Base-by-base conservation (phyloP, 1,140 invertebrate genomes). In the Galleria mellonella region DNA sequence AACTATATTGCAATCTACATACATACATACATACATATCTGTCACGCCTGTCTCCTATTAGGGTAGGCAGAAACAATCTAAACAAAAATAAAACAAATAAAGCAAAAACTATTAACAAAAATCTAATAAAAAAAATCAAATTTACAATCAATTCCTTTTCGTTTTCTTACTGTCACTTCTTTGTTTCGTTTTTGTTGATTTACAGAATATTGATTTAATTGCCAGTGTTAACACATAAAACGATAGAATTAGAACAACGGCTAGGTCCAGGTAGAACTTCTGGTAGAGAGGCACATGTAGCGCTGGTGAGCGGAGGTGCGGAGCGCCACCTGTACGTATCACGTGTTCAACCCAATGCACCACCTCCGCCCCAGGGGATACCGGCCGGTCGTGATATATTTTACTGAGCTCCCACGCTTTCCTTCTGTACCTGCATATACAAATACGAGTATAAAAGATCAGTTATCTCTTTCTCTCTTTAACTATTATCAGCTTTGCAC, bases 301-400 rank as follows among this genome's bases (percentile, higher is more conserved):
- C 0, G 67, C 57, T 1, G 60, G 46, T 0, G 76, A 75, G 6
- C 60, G 49, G 6, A 81, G 45, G 32, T 77, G 72, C 0, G 36
- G 29, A 0, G 70, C 73, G 0, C 72, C 76, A 3, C 53, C 49
- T 0, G 72, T 75, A 15, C 52, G 42, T 5, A 72, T 50, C 6
- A 74, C 66, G 43, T 81, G 68, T 17, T 72, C 57, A 2, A 67
- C 49, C 60, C 68, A 71, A 36, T 69, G 61, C 6, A 62, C 53
- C 9, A 77, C 14, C 38, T 70, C 49, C 31, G 56, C 49, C 4
- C 51, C 47, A 1, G 71, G 71, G 6, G 59, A 14, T 4, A 63
- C 44, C 0, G 61, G 60, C 2, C 62, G 44, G 31, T 73, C 50
- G 45, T 70, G 56, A 47, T 65, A 72, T 9, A 64, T 48, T 0